Evolutionary conservation across 2,797 vertebrate genomes (phyloP).

Genomic region (Spinus olivaceus): DNA sequence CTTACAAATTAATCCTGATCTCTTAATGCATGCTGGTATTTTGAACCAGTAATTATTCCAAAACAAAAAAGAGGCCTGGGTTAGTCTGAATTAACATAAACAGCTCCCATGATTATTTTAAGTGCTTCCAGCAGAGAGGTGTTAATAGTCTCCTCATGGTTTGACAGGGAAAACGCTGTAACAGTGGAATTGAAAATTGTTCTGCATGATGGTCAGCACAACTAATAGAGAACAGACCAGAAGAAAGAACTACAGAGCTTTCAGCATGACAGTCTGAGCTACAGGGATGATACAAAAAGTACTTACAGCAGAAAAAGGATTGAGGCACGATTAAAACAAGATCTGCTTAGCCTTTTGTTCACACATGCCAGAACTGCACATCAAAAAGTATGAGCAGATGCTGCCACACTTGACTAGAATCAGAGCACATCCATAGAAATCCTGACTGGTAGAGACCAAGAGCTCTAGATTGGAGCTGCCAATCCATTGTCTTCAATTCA

Average conservation of each 20-base stretch:
- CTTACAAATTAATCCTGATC: constrained; percentile 66
- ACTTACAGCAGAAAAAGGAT: not conserved
- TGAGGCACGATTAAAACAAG: not conserved
- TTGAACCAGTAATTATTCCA: constrained; percentile 62
- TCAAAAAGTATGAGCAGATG: not conserved
- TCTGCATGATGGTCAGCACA: not conserved
- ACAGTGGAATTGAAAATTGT: not conserved
- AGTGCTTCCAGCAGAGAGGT: constrained; percentile 7
- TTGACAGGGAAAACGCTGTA: not conserved
- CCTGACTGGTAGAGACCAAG: not conserved
- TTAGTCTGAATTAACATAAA: constrained; percentile 38
- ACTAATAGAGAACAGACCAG: not conserved
- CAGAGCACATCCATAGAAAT: not conserved
- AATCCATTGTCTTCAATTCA: not conserved
- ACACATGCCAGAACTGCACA: not conserved
- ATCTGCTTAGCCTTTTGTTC: not conserved
- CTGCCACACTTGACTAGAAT: not conserved
- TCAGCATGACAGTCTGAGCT: not conserved
- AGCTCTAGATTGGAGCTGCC: not conserved
- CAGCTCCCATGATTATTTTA: constrained; percentile 21
- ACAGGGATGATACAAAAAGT: not conserved
- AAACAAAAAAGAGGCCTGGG: constrained; percentile 48
- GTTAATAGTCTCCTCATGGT: constrained; percentile 10
- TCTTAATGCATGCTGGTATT: constrained; percentile 69
- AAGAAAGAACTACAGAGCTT: not conserved